Percentiles rank a stretch among this genome's conserved stretches.
Evolutionary conservation across 2,113 vertebrate species (phyloP).

Genomic region (Ceyx cyanopectus): DNA sequence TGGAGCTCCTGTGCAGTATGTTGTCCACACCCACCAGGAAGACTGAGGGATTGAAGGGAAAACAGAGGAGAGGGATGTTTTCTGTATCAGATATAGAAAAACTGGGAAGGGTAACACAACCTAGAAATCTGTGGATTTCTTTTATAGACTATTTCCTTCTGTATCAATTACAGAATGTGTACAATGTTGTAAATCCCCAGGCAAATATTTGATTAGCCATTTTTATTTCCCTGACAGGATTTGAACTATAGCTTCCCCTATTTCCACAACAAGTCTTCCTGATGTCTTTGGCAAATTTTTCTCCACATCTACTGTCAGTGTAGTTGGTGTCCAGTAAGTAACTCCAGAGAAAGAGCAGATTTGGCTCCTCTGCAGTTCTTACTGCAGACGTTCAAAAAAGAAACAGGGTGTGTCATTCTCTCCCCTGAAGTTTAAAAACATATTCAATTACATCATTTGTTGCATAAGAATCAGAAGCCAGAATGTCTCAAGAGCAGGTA

Average conservation of each 20-base stretch:
- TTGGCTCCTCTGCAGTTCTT: neutral
- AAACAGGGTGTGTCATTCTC: neutral
- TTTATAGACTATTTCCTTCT: neutral
- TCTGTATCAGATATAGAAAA: neutral
- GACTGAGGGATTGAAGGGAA: neutral
- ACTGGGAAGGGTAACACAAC: neutral
- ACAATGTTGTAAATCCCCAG: neutral
- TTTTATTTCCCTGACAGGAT: neutral
- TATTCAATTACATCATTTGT: neutral
- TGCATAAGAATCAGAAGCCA: conserved; percentile 3
- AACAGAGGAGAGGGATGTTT: neutral
- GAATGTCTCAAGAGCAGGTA: conserved; percentile 4
- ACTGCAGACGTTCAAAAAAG: neutral
- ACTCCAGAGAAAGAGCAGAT: neutral
- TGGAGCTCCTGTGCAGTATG: neutral
- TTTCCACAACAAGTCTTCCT: neutral
- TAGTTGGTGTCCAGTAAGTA: neutral
- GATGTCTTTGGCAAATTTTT: neutral
- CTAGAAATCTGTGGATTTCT: neutral
- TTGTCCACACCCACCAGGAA: neutral
- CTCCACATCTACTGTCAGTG: neutral
- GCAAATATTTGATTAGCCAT: neutral
- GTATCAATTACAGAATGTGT: neutral
- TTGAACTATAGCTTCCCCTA: neutral
- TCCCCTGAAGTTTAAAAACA: neutral